phyloP scores from a whole-genome alignment of 1,140 invertebrate genomes.

The Trachymyrmex cornetzi region DNA sequence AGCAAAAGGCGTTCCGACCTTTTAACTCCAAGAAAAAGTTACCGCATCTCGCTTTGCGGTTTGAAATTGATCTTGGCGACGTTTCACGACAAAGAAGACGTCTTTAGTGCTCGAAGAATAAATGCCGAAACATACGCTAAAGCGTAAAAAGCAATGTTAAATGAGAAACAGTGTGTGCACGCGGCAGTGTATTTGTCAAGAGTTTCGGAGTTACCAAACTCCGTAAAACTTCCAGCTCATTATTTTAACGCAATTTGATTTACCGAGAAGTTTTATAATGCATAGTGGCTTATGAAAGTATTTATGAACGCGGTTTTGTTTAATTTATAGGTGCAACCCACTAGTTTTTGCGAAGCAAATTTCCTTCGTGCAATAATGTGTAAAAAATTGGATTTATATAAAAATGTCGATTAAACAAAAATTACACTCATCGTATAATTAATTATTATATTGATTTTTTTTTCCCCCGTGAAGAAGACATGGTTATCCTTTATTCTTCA shows the following conservation, averaged over 20 bases:
- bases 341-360: not conserved
- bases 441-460: not conserved
- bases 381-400: not conserved
- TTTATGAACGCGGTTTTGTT: slow-evolving; percentile 35
- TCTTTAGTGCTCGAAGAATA: not conserved
- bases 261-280: slow-evolving; percentile 17
- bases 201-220: slow-evolving; percentile 35
- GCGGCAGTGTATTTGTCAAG: slow-evolving; percentile 24
- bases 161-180: slow-evolving; percentile 10
- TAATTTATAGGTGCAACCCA: not conserved
- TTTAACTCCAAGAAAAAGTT: slow-evolving; percentile 23
- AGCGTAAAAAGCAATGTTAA: slow-evolving; percentile 28
- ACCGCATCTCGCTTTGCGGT: slow-evolving; percentile 21
- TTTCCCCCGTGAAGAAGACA: not conserved
- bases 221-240: not conserved
- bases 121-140: slow-evolving; percentile 41
- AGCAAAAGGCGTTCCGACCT: slow-evolving; percentile 36
- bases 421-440: not conserved
- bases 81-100: slow-evolving; percentile 33
- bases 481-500: not conserved
- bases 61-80: slow-evolving; percentile 41
- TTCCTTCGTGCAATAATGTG: not conserved
- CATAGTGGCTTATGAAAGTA: slow-evolving; percentile 31
- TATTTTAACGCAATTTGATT: slow-evolving; percentile 43
- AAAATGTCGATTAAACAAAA: not conserved